phyloP scores from a whole-genome alignment of 2,888 invertebrate genomes.

The Pardosa pseudoannulata region DNA sequence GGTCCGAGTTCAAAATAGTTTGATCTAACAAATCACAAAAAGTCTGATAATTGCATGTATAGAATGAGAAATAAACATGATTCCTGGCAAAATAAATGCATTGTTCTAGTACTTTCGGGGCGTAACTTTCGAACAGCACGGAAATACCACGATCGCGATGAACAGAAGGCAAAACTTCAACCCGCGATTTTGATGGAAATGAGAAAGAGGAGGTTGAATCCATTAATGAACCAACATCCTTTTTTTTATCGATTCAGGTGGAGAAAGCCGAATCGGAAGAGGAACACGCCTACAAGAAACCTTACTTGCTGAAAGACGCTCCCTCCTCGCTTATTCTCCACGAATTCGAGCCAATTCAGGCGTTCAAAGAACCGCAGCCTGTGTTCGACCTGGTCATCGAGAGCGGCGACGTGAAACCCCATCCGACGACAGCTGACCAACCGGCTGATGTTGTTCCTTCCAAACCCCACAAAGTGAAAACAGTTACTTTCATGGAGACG shows the following conservation, averaged over 20 bases:
- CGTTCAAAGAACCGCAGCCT: slow-evolving; percentile 23
- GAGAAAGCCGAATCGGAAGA: slow-evolving; percentile 36
- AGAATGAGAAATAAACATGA: no score
- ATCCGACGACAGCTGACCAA: background rate
- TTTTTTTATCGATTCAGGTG: slow-evolving; percentile 18
- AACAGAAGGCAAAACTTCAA: no score
- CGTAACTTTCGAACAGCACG: no score
- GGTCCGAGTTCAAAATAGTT: no score
- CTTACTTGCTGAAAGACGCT: slow-evolving; percentile 50
- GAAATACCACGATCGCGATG: no score
- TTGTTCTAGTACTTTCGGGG: no score
- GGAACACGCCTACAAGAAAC: slow-evolving; percentile 44
- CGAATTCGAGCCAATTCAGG: slow-evolving; percentile 39
- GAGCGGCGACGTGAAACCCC: slow-evolving; percentile 28
- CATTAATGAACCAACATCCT: no score
- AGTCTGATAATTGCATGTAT: no score
- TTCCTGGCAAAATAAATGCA: no score
- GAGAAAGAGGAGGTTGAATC: no score
- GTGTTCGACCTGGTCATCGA: slow-evolving; percentile 41
- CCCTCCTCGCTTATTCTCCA: slow-evolving; percentile 53
- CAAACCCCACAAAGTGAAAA: slow-evolving; percentile 35
- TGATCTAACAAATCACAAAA: no score
- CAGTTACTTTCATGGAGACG: slow-evolving; percentile 46
- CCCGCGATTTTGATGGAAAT: no score
- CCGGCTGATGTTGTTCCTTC: slow-evolving; percentile 8